Evolutionary conservation across 2,113 vertebrate genomes (phyloP).

Genomic region (Ochotona princeps): DNA sequence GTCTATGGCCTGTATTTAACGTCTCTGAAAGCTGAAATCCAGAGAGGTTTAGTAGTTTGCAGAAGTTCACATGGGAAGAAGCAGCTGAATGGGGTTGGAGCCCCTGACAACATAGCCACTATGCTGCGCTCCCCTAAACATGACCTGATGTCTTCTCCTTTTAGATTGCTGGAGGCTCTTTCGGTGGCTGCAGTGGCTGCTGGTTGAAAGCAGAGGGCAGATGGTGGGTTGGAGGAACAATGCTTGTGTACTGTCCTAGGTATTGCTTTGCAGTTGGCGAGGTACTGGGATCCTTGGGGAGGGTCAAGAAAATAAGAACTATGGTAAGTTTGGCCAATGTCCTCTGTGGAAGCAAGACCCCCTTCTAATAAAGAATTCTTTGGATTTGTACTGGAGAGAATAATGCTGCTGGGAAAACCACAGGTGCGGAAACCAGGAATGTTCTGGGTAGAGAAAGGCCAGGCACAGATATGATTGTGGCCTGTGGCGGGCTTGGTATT

Average conservation of each 20-base stretch:
- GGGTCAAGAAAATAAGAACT: not conserved
- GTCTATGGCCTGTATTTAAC: not conserved
- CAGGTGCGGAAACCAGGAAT: not conserved
- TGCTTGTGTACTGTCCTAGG: not conserved
- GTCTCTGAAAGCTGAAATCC: not conserved
- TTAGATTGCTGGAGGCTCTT: not conserved
- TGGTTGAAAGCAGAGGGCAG: not conserved
- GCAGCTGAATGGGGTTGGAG: not conserved
- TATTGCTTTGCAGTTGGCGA: not conserved
- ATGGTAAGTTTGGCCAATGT: not conserved
- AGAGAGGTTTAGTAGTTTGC: constrained; percentile 22
- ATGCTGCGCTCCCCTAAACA: not conserved
- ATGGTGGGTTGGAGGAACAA: not conserved
- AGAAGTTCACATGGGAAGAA: not conserved
- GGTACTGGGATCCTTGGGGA: not conserved
- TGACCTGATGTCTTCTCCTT: not conserved
- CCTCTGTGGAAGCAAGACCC: not conserved
- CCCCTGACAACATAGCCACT: not conserved
- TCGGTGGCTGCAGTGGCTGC: not conserved
- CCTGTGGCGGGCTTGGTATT: not conserved
- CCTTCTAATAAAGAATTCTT: not conserved
- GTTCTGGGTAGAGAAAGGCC: not conserved
- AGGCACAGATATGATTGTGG: constrained; percentile 16
- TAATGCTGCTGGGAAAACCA: not conserved
- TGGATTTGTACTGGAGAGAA: not conserved